Evolutionary conservation across 2,113 vertebrate genomes (phyloP), one percentile per base, ranked within the genome.

Genomic region (Callipepla squamata): DNA sequence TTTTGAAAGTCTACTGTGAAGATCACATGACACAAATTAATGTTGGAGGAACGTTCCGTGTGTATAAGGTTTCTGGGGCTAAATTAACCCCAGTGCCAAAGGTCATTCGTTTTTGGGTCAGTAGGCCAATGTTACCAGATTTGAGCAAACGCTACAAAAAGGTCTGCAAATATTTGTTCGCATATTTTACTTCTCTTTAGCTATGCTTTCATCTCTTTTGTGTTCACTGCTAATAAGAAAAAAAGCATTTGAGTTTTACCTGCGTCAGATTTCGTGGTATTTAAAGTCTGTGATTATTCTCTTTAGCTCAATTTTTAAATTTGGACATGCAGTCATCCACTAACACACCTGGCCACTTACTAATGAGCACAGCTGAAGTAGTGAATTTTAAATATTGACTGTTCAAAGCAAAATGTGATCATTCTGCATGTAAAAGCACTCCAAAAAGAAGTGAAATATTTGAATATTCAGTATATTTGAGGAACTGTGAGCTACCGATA

Each of bases 391-490:
- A 94, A 95, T 94, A 89, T 26, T 79, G 48, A 79, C 26, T 80
- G 80, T 90, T 94, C 90, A 92, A 91, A 96, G 95, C 50, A 79
- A 95, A 93, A 79, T 85, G 61, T 66, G 75, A 94, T 93, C 85
- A 36, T 87, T 94, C 72, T 50, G 72, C 63, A 38, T 67, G 80
- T 92, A 92, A 79, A 94, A 94, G 70, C 89, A 74, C 78, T 80
- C 73, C 17, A 55, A 81, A 88, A 92, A 74, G 79, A 63, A 94
- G 69, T 92, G 6, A 72, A 70, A 59, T 84, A 89, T 80, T 92
- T 94, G 94, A 94, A 90, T 95, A 92, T 88, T 93, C 85, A 93
- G 48, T 86, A 89, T 59, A 95, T 94, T 78, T 67, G 85, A 89
- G 69, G 72, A 94, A 92, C 87, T 70, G 42, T 1, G 8, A 94